A percentile compares a stretch with the other conserved stretches of the same genome.
Conservation (phyloP, 2,113 vertebrate species). For the human (Homo sapiens) region DNA sequence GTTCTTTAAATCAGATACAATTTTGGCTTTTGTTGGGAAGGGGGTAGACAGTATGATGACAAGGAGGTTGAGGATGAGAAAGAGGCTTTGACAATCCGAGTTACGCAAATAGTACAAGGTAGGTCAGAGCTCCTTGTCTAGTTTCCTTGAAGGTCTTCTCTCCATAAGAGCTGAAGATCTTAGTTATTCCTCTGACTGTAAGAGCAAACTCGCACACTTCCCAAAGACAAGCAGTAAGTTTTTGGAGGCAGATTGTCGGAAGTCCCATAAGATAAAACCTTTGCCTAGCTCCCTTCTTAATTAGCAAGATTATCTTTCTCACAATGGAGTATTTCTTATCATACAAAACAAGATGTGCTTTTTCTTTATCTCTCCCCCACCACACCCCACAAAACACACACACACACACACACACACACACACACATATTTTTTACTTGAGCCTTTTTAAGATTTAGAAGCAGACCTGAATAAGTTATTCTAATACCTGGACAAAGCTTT, state of each 20-base stretch:
- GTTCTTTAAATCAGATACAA: neutral
- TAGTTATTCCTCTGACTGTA: neutral
- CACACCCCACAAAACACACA: no score
- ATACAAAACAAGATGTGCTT: neutral
- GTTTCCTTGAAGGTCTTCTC: neutral
- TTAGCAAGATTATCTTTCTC: neutral
- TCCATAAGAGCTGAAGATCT: neutral
- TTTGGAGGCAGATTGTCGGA: neutral
- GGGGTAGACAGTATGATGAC: no score
- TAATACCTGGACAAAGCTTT: neutral
- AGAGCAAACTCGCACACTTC: neutral
- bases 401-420: neutral
- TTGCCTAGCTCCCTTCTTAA: neutral
- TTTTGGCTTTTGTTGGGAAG: neutral
- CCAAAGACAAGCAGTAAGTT: neutral
- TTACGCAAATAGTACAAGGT: rapidly evolving
- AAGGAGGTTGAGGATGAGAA: neutral
- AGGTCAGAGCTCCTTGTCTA: neutral
- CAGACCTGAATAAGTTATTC: neutral
- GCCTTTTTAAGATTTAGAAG: neutral
- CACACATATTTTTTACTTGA: neutral
- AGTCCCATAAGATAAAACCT: neutral
- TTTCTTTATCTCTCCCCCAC: neutral
- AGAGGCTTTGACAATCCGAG: neutral
- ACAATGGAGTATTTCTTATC: neutral